Evolutionary conservation across 2,888 invertebrate species (phyloP).

Genomic region (Tachina fera): DNA sequence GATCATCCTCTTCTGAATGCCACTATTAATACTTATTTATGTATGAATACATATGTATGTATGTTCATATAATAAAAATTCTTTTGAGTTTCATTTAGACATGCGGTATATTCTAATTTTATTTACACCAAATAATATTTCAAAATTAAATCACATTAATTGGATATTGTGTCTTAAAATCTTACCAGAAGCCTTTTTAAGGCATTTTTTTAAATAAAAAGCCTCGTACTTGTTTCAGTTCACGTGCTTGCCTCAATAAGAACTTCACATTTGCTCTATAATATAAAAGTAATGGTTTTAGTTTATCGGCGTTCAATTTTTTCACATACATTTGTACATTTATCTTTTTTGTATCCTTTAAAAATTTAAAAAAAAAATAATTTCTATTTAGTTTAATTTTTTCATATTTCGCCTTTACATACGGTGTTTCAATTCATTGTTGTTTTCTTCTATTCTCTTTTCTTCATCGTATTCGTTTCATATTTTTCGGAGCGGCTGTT

Average conservation of each 20-base stretch:
- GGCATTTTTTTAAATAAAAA: not conserved
- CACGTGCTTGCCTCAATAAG: not conserved
- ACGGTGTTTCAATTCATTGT: slow-evolving; percentile 30
- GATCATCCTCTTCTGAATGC: too few relatives aligned
- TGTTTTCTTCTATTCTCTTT: slow-evolving; percentile 23
- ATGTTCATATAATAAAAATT: too few relatives aligned
- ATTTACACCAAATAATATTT: not conserved
- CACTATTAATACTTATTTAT: too few relatives aligned
- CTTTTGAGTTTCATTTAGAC: too few relatives aligned
- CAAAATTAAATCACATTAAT: not conserved
- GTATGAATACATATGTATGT: too few relatives aligned
- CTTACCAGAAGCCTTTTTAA: not conserved
- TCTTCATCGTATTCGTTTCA: slow-evolving; percentile 32
- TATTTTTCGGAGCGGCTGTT: slow-evolving; percentile 79
- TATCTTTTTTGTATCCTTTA: too few relatives aligned
- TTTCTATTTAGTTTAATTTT: not conserved
- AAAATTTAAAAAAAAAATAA: not conserved
- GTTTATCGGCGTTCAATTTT: not conserved
- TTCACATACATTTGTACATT: too few relatives aligned
- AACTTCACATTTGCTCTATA: not conserved
- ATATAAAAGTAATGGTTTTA: not conserved
- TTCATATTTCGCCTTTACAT: slow-evolving; percentile 3
- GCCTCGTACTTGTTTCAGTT: slow-evolving; percentile 25
- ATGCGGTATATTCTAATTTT: too few relatives aligned
- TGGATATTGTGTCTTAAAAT: not conserved